These are phyloP conservation scores for Bergia sp. DNA, from an alignment of 92 coral and sea anemone genomes.

Conservation along the genomic window DNA sequence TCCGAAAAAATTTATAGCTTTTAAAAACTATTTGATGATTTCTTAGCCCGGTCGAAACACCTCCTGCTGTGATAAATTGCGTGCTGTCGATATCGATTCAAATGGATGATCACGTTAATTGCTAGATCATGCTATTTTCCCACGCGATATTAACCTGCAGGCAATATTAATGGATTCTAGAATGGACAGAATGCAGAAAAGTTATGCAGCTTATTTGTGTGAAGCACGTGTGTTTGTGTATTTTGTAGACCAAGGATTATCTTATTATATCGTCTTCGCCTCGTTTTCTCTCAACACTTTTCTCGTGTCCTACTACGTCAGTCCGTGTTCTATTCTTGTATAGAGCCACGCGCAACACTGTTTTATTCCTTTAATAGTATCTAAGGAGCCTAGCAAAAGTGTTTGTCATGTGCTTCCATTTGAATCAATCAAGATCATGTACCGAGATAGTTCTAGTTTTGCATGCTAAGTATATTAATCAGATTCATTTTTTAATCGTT, in stretches of 20 bases:
- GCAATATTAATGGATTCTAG: not conserved
- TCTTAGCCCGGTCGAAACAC: not conserved
- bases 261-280: too few relatives aligned
- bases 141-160: slow-evolving; percentile 10
- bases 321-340: too few relatives aligned
- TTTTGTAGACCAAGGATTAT: not conserved
- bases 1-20: not conserved
- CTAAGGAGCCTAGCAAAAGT: too few relatives aligned
- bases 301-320: too few relatives aligned
- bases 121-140: not conserved
- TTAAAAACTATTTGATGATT: not conserved
- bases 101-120: not conserved
- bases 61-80: not conserved
- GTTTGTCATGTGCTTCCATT: too few relatives aligned
- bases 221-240: not conserved
- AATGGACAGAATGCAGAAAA: slow-evolving; percentile 10
- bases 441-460: too few relatives aligned
- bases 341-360: too few relatives aligned
- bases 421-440: too few relatives aligned
- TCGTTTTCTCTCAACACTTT: too few relatives aligned
- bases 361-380: too few relatives aligned
- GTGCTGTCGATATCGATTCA: not conserved
- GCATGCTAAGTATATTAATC: too few relatives aligned
- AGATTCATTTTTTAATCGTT: too few relatives aligned
- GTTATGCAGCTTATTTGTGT: not conserved